Evolutionary conservation across 2,797 vertebrate genomes (phyloP).

Genomic region (Phoeniculus purpureus): DNA sequence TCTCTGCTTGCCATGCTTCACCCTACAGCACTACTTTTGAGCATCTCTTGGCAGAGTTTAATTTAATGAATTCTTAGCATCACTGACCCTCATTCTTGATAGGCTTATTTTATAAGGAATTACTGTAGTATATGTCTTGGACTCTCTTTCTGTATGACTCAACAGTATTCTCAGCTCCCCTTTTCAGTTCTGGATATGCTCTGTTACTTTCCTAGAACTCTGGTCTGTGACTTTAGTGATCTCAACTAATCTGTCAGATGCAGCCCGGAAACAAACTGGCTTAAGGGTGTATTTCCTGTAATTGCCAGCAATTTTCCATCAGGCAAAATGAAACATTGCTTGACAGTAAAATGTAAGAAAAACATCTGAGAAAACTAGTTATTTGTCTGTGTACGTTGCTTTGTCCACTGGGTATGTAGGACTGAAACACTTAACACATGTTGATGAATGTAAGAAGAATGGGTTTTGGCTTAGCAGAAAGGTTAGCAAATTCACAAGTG

Average conservation of each 20-base stretch:
- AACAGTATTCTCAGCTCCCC: neutral
- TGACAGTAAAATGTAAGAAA: neutral
- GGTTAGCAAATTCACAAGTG: neutral
- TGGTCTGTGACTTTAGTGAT: neutral
- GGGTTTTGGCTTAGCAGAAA: too few relatives aligned
- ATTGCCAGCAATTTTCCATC: neutral
- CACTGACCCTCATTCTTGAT: neutral
- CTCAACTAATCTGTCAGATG: neutral
- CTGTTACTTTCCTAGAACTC: neutral
- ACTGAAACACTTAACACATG: rapidly evolving
- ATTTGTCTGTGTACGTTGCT: neutral
- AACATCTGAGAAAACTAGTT: neutral
- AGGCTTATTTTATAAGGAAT: neutral
- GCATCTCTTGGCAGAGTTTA: neutral
- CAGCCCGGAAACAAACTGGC: neutral
- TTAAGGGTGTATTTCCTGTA: neutral
- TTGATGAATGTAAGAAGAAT: neutral
- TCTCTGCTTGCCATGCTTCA: neutral
- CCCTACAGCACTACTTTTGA: neutral
- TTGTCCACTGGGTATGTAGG: neutral
- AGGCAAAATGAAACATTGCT: neutral
- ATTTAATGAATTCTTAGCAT: neutral
- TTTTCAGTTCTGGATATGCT: neutral
- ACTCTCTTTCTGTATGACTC: neutral
- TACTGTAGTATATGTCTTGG: neutral